Evolutionary conservation across 1,140 invertebrate genomes (phyloP).

Genomic region (Microplitis mediator): DNA sequence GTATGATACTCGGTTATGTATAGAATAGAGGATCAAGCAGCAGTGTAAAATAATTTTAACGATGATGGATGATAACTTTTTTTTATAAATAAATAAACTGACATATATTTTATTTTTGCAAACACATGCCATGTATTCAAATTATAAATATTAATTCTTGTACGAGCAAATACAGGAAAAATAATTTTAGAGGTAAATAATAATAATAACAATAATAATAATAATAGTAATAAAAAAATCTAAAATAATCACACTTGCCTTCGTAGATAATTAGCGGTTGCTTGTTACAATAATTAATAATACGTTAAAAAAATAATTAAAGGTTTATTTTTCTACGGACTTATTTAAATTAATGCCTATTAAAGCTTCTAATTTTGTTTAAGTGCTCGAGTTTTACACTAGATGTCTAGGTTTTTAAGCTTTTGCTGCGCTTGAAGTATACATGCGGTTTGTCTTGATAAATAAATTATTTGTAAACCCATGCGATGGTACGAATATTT

Average conservation of each 20-base stretch:
- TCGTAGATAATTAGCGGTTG: constrained; percentile 58
- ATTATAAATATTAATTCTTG: too few species aligned
- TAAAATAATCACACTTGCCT: constrained; percentile 57
- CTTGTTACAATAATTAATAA: constrained; percentile 45
- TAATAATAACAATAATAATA: not conserved
- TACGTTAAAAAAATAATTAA: constrained; percentile 1
- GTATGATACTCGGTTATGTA: not conserved
- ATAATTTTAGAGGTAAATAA: not conserved
- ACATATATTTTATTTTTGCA: too few species aligned
- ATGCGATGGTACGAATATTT: not conserved
- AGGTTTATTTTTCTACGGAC: not conserved
- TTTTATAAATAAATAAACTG: too few species aligned
- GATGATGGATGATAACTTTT: not conserved
- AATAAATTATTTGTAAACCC: too few species aligned
- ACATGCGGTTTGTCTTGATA: constrained; percentile 2
- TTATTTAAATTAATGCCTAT: not conserved
- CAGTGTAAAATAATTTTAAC: not conserved
- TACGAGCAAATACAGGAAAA: too few species aligned
- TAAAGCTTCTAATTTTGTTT: not conserved
- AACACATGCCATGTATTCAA: too few species aligned
- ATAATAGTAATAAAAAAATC: constrained; percentile 19
- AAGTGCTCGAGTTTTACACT: not conserved
- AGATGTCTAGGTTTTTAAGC: constrained; percentile 9
- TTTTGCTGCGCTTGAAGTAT: constrained; percentile 14
- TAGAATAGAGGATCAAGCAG: not conserved